Base-by-base conservation (phyloP, 2,888 invertebrate genomes). In the Terebella lapidaria region DNA sequence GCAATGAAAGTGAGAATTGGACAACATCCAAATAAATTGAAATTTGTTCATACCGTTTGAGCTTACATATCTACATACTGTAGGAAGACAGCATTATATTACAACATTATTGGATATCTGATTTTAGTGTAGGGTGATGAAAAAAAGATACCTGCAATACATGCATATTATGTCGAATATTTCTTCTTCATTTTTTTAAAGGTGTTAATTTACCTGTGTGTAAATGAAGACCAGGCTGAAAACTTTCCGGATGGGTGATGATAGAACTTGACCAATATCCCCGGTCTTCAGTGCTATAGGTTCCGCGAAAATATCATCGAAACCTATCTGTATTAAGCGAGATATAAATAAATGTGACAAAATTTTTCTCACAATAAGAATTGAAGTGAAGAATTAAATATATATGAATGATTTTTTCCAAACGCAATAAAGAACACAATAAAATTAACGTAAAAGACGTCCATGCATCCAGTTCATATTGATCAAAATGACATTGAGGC, bases 131-230 rank as follows among this genome's bases (percentile, higher is more conserved):
- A n/a, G n/a, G n/a, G n/a, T n/a, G n/a, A n/a, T n/a, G n/a, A n/a
- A n/a, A n/a, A n/a, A n/a, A n/a, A n/a, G n/a, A n/a, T n/a, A n/a
- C n/a, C n/a, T n/a, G n/a, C n/a, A n/a, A n/a, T n/a, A n/a, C n/a
- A n/a, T n/a, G n/a, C n/a, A n/a, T n/a, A n/a, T n/a, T n/a, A n/a
- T n/a, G n/a, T n/a, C n/a, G n/a, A n/a, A n/a, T n/a, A n/a, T n/a
- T n/a, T n/a, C n/a, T n/a, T n/a, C n/a, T n/a, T n/a, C n/a, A n/a
- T n/a, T n/a, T n/a, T n/a, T n/a, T n/a, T n/a, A n/a, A n/a, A n/a
- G n/a, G n/a, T n/a, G n/a, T n/a, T 35, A 15, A 35, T 15, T 58
- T 28, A 61, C 61, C 61, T 61, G 61, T 22, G 58, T 58, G 58
- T 59, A 58, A 20, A 25, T 26, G 45, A 61, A 61, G 27, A 59